phyloP scores from a whole-genome alignment of 2,888 invertebrate species.

The Acrobasis consociella region DNA sequence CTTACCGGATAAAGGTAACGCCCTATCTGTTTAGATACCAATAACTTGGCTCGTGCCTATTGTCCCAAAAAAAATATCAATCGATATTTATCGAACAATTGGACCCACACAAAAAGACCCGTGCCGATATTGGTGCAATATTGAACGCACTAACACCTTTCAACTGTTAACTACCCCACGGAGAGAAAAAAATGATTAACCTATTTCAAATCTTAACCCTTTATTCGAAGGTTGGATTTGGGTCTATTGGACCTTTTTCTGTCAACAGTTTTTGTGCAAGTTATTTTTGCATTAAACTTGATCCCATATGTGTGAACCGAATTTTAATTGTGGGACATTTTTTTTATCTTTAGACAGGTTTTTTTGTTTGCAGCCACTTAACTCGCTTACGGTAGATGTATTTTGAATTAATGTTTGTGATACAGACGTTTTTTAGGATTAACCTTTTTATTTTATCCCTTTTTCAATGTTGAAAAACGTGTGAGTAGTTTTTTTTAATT shows the following conservation, averaged over 20 bases:
- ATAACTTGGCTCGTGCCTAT: constrained; percentile 7
- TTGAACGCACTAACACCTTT: constrained; percentile 30
- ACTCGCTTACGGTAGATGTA: constrained; percentile 56
- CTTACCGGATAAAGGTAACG: too few species aligned
- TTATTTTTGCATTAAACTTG: constrained; percentile 42
- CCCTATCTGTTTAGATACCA: background rate
- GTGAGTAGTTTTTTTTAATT: constrained; percentile 36
- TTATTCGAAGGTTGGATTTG: background rate
- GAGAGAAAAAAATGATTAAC: constrained; percentile 23
- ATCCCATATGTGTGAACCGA: constrained; percentile 59
- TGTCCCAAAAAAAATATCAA: constrained; percentile 5
- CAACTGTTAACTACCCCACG: constrained; percentile 28
- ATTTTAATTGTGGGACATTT: constrained; percentile 49
- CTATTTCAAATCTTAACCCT: background rate
- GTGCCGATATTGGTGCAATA: constrained; percentile 31
- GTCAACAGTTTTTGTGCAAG: constrained; percentile 36
- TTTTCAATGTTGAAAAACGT: constrained; percentile 44
- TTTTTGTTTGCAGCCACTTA: constrained; percentile 54
- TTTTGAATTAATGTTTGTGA: constrained; percentile 53
- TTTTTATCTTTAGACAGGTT: constrained; percentile 43
- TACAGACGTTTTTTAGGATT: constrained; percentile 31
- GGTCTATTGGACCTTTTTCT: constrained; percentile 32
- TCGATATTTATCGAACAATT: constrained; percentile 19
- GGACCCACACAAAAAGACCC: constrained; percentile 18
- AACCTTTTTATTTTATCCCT: constrained; percentile 44